Percentiles rank a stretch among this genome's conserved stretches.
Evolutionary conservation across 2,113 vertebrate species (phyloP).

Genomic region (Eurypyga helias): DNA sequence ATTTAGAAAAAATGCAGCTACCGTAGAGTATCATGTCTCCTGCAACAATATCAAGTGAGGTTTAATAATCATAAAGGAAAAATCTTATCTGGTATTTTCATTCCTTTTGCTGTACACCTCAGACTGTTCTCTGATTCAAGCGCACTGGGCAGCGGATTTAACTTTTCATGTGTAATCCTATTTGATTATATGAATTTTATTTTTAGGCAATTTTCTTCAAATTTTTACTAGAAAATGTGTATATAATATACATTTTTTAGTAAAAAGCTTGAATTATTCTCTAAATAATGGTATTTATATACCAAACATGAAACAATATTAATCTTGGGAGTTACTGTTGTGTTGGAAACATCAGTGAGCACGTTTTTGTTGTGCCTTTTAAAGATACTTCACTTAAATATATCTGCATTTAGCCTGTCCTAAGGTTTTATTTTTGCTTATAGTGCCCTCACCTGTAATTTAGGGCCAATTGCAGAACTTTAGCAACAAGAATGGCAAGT

Average conservation of each 20-base stretch:
- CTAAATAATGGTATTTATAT: background rate
- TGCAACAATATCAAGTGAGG: background rate
- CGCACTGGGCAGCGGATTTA: background rate
- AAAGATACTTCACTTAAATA: background rate
- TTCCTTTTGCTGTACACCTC: background rate
- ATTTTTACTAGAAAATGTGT: background rate
- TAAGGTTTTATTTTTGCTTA: conserved; percentile 51
- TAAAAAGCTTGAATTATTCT: background rate
- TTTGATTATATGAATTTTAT: background rate
- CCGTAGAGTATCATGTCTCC: background rate
- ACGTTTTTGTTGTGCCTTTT: background rate
- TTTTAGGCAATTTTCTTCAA: background rate
- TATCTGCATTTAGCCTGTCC: background rate
- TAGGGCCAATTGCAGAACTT: conserved; percentile 41
- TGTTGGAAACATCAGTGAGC: background rate
- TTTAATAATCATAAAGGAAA: background rate
- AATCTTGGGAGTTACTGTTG: background rate
- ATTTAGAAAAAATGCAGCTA: background rate
- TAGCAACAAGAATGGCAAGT: background rate
- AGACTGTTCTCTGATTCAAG: background rate
- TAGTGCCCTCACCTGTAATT: conserved; percentile 67
- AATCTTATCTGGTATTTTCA: background rate
- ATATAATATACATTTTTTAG: background rate
- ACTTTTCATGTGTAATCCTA: background rate
- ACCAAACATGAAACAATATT: background rate